Percentiles rank a stretch among this genome's conserved stretches.
Conservation (phyloP, 1,140 invertebrate genomes). For the Orchestia grillus region DNA sequence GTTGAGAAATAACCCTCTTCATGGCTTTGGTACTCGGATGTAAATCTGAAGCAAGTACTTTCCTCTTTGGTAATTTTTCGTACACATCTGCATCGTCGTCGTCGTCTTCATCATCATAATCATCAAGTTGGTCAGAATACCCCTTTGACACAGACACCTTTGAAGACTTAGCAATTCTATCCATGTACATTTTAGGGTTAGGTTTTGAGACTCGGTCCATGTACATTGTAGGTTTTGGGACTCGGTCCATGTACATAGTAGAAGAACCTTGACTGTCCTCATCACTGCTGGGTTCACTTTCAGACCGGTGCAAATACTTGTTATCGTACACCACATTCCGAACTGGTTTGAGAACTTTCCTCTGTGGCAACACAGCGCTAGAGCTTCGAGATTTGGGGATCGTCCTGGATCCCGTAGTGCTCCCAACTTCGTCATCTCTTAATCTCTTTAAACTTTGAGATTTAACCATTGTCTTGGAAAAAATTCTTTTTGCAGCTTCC, state of each 20-base stretch:
- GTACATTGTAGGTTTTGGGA: not conserved
- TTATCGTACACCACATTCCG: not conserved
- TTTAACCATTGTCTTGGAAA: not conserved
- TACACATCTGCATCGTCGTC: not conserved
- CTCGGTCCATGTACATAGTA: constrained; percentile 15
- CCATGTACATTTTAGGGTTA: not conserved
- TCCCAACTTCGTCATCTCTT: constrained; percentile 18
- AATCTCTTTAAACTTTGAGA: not conserved
- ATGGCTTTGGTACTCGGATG: not conserved
- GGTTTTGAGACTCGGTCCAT: not conserved
- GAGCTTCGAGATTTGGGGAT: not conserved
- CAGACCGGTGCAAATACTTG: constrained; percentile 25
- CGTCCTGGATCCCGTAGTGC: not conserved
- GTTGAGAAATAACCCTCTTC: not conserved
- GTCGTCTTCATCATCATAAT: not conserved
- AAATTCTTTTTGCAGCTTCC: constrained; percentile 42
- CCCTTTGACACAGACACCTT: constrained; percentile 20
- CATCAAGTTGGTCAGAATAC: not conserved
- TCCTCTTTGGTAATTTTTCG: not conserved
- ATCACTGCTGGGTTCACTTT: constrained; percentile 16
- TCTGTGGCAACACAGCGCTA: not conserved
- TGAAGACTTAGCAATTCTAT: constrained; percentile 2
- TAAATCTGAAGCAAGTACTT: not conserved
- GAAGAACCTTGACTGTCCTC: not conserved
- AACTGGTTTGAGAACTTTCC: constrained; percentile 31